Evolutionary conservation across 2,797 vertebrate genomes (phyloP).

Genomic region (Crocodylus rhombifer): DNA sequence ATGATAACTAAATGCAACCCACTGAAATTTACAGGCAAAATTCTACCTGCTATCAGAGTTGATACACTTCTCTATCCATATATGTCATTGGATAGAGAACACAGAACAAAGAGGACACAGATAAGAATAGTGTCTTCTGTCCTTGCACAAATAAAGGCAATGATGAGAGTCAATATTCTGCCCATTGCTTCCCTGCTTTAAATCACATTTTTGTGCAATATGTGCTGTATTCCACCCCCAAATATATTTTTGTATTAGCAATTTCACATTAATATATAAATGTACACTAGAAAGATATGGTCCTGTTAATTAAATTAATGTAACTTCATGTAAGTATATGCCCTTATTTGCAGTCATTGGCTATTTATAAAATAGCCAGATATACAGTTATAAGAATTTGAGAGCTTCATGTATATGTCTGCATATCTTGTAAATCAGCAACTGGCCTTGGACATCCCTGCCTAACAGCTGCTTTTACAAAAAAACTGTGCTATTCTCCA

Average conservation of each 20-base stretch:
- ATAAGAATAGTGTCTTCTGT: neutral
- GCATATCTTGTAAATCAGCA: constrained; percentile 41
- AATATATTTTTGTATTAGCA: neutral
- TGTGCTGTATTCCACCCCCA: neutral
- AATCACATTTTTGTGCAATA: constrained; percentile 8
- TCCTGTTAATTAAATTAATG: neutral
- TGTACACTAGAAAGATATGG: neutral
- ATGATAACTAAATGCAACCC: neutral
- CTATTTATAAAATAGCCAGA: constrained; percentile 6
- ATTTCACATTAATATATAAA: fast-evolving
- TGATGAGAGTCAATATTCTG: constrained; percentile 24
- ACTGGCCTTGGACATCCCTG: neutral
- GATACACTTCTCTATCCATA: constrained; percentile 30
- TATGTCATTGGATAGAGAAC: constrained; percentile 11
- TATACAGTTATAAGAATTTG: constrained; percentile 27
- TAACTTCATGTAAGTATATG: neutral
- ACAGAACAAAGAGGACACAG: neutral
- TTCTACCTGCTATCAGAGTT: neutral
- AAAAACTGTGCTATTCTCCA: constrained; percentile 11
- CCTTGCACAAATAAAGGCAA: constrained; percentile 8
- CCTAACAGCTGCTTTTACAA: neutral
- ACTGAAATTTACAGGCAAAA: constrained; percentile 37
- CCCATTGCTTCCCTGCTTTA: constrained; percentile 1
- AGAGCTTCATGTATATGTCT: neutral
- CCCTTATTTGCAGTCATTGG: constrained; percentile 11